Evolutionary conservation across 2,888 invertebrate species (phyloP), one percentile per base, ranked within the genome.

Genomic region (Nowickia ferox): DNA sequence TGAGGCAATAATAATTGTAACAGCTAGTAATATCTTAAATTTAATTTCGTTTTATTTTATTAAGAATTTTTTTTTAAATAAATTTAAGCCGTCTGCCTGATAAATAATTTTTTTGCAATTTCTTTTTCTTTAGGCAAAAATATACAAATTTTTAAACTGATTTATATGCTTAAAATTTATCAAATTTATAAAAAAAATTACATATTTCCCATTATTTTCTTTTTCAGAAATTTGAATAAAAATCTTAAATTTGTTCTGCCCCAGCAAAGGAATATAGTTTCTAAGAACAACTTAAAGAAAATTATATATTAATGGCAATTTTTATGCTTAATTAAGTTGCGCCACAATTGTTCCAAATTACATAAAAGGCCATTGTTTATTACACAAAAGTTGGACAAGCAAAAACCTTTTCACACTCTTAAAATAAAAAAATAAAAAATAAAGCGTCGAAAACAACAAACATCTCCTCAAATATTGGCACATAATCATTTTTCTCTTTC

Each of bases 301-400:
- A 40, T 17, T n/a, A 44, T n/a, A 55, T 83, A 85, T 85, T 79
- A 85, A 82, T 82, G 51, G 71, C 55, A 75, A 86, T 79, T 86
- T 86, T 79, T 59, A 86, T 83, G 86, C 75, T 86, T 86, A 79
- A 86, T 83, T 86, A 86, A 76, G 75, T 72, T 76, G 75, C 61
- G 82, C 86, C 82, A 79, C 82, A 86, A 86, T 83, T 66, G 68
- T 77, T 79, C 17, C 42, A 44, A 63, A 79, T 71, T 63, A 46
- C 19, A 44, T 30, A 42, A 30, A n/a, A 75, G 44, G 30, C 44
- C 69, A 66, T 83, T 79, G 75, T 86, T 44, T 74, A 19, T 42
- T 11, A 13, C 1, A 66, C 71, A 82, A 82, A 69, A 42, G 44
- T 15, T 44, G 38, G 19, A 66, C 55, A 30, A 42, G 75, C 59